A percentile compares a stretch with the other conserved stretches of the same genome.
phyloP scores from a whole-genome alignment of 2,113 vertebrate genomes.

The Pangasianodon hypophthalmus region DNA sequence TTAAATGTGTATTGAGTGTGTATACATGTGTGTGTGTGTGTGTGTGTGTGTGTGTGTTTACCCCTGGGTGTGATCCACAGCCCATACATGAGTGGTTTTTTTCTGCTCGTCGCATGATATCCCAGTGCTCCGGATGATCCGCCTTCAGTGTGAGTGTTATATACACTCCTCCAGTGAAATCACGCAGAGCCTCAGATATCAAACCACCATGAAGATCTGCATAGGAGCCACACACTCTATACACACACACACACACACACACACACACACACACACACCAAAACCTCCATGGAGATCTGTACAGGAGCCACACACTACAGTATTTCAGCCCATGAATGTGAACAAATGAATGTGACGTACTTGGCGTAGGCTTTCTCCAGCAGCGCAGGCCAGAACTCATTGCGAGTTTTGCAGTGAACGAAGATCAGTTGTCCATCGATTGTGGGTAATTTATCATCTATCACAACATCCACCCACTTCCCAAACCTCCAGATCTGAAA shows the following conservation, averaged over 20 bases:
- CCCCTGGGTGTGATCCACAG: conserved; percentile 76
- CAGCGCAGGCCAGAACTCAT: conserved; percentile 75
- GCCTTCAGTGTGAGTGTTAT: conserved; percentile 67
- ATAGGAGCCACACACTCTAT: conserved; percentile 85
- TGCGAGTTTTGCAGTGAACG: conserved; percentile 62
- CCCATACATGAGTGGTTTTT: conserved; percentile 76
- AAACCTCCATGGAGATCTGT: not conserved
- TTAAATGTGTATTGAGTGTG: not conserved
- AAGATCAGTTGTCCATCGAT: conserved; percentile 65
- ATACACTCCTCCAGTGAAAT: conserved; percentile 85
- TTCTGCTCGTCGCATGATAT: conserved; percentile 72
- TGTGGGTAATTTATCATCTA: conserved; percentile 76
- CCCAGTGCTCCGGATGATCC: conserved; percentile 73
- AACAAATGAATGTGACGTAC: conserved; percentile 16
- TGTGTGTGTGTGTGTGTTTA: conserved; percentile 55
- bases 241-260: conserved; percentile 27
- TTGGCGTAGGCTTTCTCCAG: conserved; percentile 78
- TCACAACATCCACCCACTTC: conserved; percentile 71
- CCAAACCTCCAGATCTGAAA: conserved; percentile 76
- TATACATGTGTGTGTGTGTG: not conserved
- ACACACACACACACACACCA: conserved; percentile 25
- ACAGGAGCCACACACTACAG: not conserved
- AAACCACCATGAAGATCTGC: conserved; percentile 78
- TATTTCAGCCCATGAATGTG: not conserved
- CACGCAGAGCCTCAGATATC: conserved; percentile 82